Conservation (phyloP, 2,888 invertebrate genomes). For the Sussaba pulchella region DNA sequence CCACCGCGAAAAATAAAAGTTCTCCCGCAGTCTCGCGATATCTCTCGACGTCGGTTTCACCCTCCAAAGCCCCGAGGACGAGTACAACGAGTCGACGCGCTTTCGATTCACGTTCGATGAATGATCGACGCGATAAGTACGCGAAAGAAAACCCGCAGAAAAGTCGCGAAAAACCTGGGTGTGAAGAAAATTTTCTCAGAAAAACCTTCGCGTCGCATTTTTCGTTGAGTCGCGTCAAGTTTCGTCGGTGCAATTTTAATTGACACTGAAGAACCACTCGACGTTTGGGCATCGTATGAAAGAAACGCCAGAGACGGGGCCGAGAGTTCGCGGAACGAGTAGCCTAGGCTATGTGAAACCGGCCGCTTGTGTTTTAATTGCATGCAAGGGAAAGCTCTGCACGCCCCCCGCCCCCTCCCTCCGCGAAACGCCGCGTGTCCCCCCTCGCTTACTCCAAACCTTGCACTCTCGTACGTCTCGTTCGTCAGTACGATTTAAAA, state of each 20-base stretch:
- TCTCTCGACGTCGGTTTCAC: slow-evolving; percentile 4
- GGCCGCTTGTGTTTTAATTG: slow-evolving; percentile 54
- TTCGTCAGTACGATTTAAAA: slow-evolving; percentile 27
- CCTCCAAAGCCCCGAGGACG: too few relatives aligned
- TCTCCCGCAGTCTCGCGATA: slow-evolving; percentile 33
- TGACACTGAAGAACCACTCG: slow-evolving; percentile 21
- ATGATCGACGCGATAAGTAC: slow-evolving; percentile 34
- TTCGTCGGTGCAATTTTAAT: slow-evolving; percentile 38
- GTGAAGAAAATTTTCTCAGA: slow-evolving; percentile 12
- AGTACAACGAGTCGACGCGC: slow-evolving; percentile 18
- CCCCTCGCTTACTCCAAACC: slow-evolving; percentile 6
- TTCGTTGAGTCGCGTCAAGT: background rate
- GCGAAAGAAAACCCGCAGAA: background rate
- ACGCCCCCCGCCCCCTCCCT: too few relatives aligned
- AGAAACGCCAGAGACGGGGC: background rate
- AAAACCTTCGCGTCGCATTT: background rate
- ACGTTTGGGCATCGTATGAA: background rate
- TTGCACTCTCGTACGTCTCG: background rate
- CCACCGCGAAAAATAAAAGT: slow-evolving; percentile 47
- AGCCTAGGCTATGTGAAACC: background rate
- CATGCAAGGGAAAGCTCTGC: slow-evolving; percentile 49
- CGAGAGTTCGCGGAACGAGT: background rate
- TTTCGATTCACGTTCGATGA: slow-evolving; percentile 23
- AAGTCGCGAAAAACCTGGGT: background rate
- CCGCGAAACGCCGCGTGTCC: too few relatives aligned